Percentiles rank a stretch among this genome's conserved stretches.
phyloP scores from a whole-genome alignment of 2,888 invertebrate species.

The Anoncus sp. region DNA sequence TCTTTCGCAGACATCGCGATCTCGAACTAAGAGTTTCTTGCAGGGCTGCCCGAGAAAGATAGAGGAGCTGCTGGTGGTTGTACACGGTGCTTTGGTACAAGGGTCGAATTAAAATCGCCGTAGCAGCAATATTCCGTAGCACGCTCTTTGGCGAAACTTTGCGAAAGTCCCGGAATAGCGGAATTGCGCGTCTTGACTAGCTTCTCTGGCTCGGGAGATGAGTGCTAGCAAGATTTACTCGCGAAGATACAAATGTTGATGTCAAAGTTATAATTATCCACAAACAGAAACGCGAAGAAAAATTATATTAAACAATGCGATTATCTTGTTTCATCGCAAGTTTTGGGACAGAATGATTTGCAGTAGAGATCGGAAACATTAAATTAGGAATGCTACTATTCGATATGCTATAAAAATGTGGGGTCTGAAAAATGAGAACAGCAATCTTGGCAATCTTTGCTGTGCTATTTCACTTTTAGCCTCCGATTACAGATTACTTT shows the following conservation, averaged over 20 bases:
- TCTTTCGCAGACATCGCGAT: conserved; percentile 47
- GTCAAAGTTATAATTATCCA: not conserved
- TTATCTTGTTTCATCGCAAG: too few relatives aligned
- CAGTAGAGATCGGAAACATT: not conserved
- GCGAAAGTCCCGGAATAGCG: conserved; percentile 18
- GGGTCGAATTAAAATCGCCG: conserved; percentile 53
- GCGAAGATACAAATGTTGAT: too few relatives aligned
- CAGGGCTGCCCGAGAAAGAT: conserved; percentile 23
- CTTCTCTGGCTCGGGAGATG: not conserved
- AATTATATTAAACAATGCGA: not conserved
- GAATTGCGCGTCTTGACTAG: conserved; percentile 42
- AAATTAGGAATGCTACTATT: not conserved
- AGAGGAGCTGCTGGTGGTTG: conserved; percentile 20
- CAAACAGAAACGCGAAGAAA: not conserved
- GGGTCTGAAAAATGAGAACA: not conserved
- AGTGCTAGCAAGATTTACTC: too few relatives aligned
- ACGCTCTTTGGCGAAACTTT: conserved; percentile 45
- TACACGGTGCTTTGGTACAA: conserved; percentile 13
- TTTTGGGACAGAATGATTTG: not conserved
- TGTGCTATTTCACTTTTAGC: not conserved
- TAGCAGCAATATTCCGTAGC: conserved; percentile 56
- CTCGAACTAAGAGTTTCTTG: conserved; percentile 45
- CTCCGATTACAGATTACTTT: not conserved
- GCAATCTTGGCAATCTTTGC: not conserved
- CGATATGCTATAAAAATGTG: not conserved